These are phyloP conservation scores for Ellobius talpinus DNA, from an alignment of 2,113 vertebrate genomes.

Conservation along the genomic window DNA sequence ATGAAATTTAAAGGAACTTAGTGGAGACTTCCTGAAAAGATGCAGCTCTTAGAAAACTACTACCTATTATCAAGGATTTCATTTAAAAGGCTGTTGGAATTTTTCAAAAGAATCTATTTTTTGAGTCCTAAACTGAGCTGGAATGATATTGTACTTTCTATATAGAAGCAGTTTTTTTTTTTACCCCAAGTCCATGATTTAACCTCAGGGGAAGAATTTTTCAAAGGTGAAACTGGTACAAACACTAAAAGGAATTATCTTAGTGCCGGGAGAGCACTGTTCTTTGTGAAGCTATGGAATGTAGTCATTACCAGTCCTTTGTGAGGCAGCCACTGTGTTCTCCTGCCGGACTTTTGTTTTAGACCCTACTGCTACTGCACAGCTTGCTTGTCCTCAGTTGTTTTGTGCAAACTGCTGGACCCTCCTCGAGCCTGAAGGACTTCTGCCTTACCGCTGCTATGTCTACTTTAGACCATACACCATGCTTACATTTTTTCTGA, in stretches of 20 bases:
- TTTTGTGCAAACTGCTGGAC: neutral
- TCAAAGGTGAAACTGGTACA: neutral
- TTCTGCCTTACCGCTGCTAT: slow-evolving; percentile 37
- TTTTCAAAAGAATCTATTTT: neutral
- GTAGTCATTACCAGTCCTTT: neutral
- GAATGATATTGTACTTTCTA: neutral
- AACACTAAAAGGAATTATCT: neutral
- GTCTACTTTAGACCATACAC: slow-evolving; percentile 25
- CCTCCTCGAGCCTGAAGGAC: neutral
- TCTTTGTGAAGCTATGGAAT: neutral
- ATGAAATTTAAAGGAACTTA: neutral
- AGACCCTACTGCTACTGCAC: neutral
- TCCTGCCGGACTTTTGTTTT: neutral
- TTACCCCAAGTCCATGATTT: neutral
- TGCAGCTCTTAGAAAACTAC: neutral
- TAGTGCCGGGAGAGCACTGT: neutral
- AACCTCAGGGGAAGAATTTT: neutral
- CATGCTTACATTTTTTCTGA: neutral
- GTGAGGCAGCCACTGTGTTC: neutral
- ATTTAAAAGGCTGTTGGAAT: neutral
- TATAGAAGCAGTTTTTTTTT: neutral
- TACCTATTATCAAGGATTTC: neutral
- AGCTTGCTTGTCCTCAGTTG: neutral
- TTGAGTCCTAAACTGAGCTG: slow-evolving; percentile 7
- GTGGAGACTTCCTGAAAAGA: neutral